phyloP scores from a whole-genome alignment of 2,113 vertebrate genomes.

The Indri indri region DNA sequence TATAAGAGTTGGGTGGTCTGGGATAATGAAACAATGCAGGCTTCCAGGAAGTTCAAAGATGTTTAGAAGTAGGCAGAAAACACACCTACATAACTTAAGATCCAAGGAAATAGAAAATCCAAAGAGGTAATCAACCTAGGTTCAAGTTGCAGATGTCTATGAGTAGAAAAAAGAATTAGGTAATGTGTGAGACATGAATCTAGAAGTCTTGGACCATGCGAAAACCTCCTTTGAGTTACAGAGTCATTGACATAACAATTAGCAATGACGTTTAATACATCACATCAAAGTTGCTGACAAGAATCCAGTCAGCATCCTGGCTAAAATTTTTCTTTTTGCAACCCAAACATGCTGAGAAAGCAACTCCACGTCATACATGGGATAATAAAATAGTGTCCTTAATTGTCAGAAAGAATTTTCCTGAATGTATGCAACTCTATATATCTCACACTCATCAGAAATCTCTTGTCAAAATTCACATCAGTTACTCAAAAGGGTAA shows the following conservation, averaged over 20 bases:
- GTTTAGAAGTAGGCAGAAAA: constrained; percentile 50
- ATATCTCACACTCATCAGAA: not conserved
- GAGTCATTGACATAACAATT: not conserved
- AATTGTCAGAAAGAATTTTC: not conserved
- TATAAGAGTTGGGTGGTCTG: constrained; percentile 5
- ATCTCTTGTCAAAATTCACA: not conserved
- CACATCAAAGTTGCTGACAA: constrained; percentile 26
- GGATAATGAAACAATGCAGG: constrained; percentile 12
- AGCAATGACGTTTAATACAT: not conserved
- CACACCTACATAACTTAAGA: not conserved
- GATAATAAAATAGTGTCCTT: not conserved
- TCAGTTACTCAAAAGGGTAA: not conserved
- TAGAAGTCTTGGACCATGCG: not conserved
- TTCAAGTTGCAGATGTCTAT: constrained; percentile 44
- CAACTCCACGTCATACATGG: not conserved
- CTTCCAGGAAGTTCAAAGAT: constrained; percentile 46
- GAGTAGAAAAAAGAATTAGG: not conserved
- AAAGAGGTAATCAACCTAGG: constrained; percentile 38
- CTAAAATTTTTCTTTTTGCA: constrained; percentile 25
- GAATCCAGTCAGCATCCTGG: not conserved
- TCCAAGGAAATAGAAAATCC: constrained; percentile 17
- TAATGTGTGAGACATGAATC: not conserved
- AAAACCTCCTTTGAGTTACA: not conserved
- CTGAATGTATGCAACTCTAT: not conserved
- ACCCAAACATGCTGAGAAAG: not conserved